These are phyloP conservation scores for Ictalurus punctatus DNA, from an alignment of 2,113 vertebrate genomes.

Conservation along the genomic window DNA sequence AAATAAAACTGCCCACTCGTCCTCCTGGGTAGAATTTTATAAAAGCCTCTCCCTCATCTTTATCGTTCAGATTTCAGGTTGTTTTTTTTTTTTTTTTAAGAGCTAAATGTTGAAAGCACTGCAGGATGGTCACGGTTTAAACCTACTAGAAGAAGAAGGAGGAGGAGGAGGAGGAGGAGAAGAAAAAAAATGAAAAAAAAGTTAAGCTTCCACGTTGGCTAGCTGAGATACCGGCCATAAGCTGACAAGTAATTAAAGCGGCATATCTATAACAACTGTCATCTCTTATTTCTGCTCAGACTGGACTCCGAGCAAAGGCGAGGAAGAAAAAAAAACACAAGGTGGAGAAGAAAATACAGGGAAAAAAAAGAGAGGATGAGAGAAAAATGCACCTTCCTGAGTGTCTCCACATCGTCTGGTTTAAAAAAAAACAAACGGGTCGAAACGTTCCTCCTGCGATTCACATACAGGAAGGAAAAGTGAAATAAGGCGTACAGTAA, in stretches of 20 bases:
- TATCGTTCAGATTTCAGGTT: slow-evolving; percentile 82
- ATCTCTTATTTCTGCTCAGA: slow-evolving; percentile 80
- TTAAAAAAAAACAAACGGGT: slow-evolving; percentile 79
- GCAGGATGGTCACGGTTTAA: slow-evolving; percentile 94
- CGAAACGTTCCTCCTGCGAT: slow-evolving; percentile 87
- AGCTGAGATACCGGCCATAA: slow-evolving; percentile 90
- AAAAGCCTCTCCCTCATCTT: slow-evolving; percentile 74
- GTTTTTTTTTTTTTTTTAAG: slow-evolving; percentile 71
- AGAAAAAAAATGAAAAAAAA: slow-evolving; percentile 63
- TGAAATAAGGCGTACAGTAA: slow-evolving; percentile 88
- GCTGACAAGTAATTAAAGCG: slow-evolving; percentile 99
- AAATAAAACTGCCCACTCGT: slow-evolving; percentile 77
- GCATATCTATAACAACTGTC: slow-evolving; percentile 97
- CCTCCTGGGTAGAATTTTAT: slow-evolving; percentile 75
- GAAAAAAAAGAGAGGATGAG: slow-evolving; percentile 71
- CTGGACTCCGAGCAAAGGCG: slow-evolving; percentile 40
- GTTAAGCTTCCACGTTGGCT: slow-evolving; percentile 91
- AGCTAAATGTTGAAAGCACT: slow-evolving; percentile 84
- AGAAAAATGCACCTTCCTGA: slow-evolving; percentile 79
- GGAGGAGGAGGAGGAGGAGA: neutral
- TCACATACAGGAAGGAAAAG: slow-evolving; percentile 62
- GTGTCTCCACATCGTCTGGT: slow-evolving; percentile 84
- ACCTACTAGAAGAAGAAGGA: slow-evolving; percentile 74
- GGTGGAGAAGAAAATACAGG: slow-evolving; percentile 64
- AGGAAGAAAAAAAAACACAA: slow-evolving; percentile 64